Conservation (phyloP, 2,113 vertebrate species). For the Triplophysa siluroides region DNA sequence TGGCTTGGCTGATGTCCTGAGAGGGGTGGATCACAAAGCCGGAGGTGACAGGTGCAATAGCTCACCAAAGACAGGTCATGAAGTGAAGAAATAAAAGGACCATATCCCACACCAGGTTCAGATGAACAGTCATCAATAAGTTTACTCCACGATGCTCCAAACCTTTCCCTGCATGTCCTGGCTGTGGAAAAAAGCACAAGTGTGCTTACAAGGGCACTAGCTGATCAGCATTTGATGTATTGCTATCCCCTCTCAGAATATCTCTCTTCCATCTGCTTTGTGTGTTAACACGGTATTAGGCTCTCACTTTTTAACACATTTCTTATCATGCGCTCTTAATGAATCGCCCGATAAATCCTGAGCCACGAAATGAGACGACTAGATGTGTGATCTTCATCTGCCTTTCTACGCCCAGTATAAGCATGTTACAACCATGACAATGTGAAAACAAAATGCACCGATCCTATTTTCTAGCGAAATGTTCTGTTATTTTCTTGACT, state of each 20-base stretch:
- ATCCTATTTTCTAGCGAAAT: neutral
- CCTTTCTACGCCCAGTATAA: neutral
- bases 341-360: neutral
- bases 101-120: neutral
- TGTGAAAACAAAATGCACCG: neutral
- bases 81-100: constrained; percentile 51
- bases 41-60: constrained; percentile 58
- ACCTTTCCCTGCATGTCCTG: constrained; percentile 11
- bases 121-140: constrained; percentile 3
- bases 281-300: constrained; percentile 18
- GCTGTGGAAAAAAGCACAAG: neutral
- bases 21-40: constrained; percentile 55
- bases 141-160: constrained; percentile 16
- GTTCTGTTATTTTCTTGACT: neutral
- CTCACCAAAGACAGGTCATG: constrained; percentile 58
- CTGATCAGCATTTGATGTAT: constrained; percentile 17
- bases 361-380: neutral
- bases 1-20: constrained; percentile 57
- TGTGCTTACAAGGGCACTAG: neutral
- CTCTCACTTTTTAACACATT: constrained; percentile 15
- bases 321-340: constrained; percentile 37
- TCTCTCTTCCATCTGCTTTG: neutral
- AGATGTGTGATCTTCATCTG: neutral
- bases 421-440: neutral
- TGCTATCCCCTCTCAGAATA: constrained; percentile 11